Percentiles rank a stretch among this genome's conserved stretches.
phyloP scores from a whole-genome alignment of 53 echinoderm and acorn worm genomes.

The Luidia sarsii region DNA sequence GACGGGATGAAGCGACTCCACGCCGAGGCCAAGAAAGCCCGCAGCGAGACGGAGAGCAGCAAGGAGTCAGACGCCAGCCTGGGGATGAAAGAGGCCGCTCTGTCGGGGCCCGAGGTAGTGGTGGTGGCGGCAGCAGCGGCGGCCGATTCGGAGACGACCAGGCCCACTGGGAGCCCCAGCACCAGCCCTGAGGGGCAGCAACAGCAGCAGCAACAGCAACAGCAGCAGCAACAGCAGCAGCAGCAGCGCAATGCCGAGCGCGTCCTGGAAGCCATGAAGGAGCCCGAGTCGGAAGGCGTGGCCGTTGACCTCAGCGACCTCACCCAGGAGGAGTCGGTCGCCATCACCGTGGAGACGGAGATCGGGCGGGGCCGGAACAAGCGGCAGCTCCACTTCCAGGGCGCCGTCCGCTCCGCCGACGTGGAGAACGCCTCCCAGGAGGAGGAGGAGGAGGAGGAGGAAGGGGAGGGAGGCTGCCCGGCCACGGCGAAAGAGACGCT shows the following conservation, averaged over 20 bases:
- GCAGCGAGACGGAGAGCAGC: constrained; percentile 53
- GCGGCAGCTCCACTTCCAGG: constrained; percentile 43
- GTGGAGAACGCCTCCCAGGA: constrained; percentile 36
- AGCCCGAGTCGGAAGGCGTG: constrained; percentile 20
- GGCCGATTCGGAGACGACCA: too few relatives aligned
- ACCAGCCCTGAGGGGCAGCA: too few relatives aligned
- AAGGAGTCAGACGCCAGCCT: constrained; percentile 57
- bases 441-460: constrained; percentile 4
- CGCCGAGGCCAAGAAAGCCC: constrained; percentile 34
- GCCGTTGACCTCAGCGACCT: constrained; percentile 20
- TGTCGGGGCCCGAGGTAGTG: background rate
- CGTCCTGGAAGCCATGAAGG: constrained; percentile 30
- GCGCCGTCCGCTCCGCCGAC: constrained; percentile 26
- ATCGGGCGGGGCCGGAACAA: constrained; percentile 54
- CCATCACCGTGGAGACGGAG: constrained; percentile 62
- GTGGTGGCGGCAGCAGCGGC: background rate
- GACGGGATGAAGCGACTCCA: constrained; percentile 71
- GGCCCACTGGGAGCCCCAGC: too few relatives aligned
- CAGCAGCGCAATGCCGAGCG: constrained; percentile 15
- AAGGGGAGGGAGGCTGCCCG: background rate
- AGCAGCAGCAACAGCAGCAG: too few relatives aligned
- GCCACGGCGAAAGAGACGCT: constrained; percentile 14
- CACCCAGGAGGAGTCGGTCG: constrained; percentile 26
- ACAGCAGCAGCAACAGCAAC: too few relatives aligned
- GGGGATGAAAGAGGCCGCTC: background rate